Evolutionary conservation across 2,888 invertebrate species (phyloP).

Genomic region (Tetranychus piercei): DNA sequence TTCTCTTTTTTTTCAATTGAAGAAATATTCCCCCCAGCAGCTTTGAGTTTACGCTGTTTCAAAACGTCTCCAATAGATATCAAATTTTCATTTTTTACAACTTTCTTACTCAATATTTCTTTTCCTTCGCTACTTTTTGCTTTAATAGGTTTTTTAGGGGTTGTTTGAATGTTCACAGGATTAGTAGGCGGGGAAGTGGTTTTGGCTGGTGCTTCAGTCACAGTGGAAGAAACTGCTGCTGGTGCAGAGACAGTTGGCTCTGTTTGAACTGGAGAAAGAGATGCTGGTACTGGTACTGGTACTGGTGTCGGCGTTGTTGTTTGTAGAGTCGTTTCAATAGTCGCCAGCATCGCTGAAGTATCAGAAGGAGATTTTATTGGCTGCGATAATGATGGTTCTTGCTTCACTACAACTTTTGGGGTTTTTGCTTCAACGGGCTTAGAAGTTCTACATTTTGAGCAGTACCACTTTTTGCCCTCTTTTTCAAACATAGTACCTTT

Average conservation of each 20-base stretch:
- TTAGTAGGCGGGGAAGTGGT: background rate
- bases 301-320: background rate
- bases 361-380: background rate
- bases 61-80: constrained; percentile 3
- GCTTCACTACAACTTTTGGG: background rate
- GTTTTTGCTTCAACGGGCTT: background rate
- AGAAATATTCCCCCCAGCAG: background rate
- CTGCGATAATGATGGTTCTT: background rate
- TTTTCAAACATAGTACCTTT: constrained; percentile 65
- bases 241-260: background rate
- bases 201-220: background rate
- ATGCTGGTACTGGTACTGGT: background rate
- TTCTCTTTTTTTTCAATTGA: constrained; percentile 13
- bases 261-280: background rate
- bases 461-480: constrained; percentile 68
- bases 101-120: constrained; percentile 6
- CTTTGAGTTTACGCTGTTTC: constrained; percentile 7
- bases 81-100: background rate
- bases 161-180: constrained; percentile 1
- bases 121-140: background rate
- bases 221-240: background rate
- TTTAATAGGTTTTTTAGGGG: background rate
- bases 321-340: background rate
- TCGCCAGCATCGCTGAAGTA: too few species aligned
- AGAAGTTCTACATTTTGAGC: constrained; percentile 50